phyloP scores from a whole-genome alignment of 2,113 vertebrate species.

The Xenopus tropicalis region DNA sequence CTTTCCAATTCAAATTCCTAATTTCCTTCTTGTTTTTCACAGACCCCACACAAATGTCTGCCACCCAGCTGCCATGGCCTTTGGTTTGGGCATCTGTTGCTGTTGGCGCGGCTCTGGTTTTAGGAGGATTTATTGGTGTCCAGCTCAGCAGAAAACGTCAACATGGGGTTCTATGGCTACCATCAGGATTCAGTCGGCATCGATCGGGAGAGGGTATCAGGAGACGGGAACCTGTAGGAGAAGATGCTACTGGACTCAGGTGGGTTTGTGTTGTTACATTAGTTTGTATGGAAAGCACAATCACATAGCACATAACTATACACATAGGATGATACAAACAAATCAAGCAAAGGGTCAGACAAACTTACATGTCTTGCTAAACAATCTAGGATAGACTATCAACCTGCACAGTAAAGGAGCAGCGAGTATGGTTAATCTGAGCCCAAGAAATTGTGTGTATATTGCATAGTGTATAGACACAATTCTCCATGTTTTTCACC shows the following conservation, averaged over 20 bases:
- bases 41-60: conserved; percentile 2
- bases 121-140: conserved; percentile 62
- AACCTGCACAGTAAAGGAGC: too few relatives aligned
- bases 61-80: conserved; percentile 59
- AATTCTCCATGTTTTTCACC: too few relatives aligned
- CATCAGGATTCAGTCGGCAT: conserved; percentile 54
- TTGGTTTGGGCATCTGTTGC: conserved; percentile 54
- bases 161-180: conserved; percentile 62
- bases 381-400: too few relatives aligned
- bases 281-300: too few relatives aligned
- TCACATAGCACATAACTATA: too few relatives aligned
- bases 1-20: background rate
- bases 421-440: too few relatives aligned
- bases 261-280: conserved; percentile 51
- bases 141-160: conserved; percentile 62
- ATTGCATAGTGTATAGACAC: too few relatives aligned
- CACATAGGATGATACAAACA: too few relatives aligned
- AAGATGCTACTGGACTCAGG: conserved; percentile 81
- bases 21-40: conserved; percentile 2
- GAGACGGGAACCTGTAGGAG: conserved; percentile 78
- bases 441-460: too few relatives aligned
- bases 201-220: conserved; percentile 39
- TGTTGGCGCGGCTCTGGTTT: conserved; percentile 52
- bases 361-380: background rate
- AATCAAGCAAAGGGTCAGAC: background rate